phyloP scores from a whole-genome alignment of 2,797 vertebrate genomes.

The Tolypeutes matacus region DNA sequence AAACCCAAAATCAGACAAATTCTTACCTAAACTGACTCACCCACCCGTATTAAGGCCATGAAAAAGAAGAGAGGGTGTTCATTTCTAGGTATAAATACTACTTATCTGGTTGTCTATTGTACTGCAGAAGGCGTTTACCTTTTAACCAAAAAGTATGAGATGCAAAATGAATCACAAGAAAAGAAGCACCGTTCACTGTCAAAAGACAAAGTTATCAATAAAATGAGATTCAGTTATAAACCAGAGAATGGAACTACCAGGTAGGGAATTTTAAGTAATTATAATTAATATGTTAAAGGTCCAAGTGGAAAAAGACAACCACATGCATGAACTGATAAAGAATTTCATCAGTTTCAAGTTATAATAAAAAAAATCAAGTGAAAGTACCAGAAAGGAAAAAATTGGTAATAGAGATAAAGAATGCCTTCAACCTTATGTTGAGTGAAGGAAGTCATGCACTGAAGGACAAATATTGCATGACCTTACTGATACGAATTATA shows the following conservation, averaged over 20 bases:
- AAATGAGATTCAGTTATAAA: background rate
- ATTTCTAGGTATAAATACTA: background rate
- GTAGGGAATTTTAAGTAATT: background rate
- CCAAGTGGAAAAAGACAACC: background rate
- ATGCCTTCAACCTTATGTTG: background rate
- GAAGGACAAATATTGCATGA: too few species aligned
- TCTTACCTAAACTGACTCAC: background rate
- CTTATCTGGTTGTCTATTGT: background rate
- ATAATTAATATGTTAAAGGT: background rate
- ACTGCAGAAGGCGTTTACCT: background rate
- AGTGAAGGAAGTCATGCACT: too few species aligned
- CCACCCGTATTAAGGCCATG: background rate
- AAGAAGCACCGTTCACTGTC: background rate
- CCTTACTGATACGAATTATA: too few species aligned
- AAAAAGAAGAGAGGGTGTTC: background rate
- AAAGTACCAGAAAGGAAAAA: background rate
- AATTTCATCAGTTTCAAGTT: background rate
- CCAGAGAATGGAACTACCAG: background rate
- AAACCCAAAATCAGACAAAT: too few species aligned
- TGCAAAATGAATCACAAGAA: background rate
- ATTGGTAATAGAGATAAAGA: background rate
- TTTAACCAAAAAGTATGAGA: background rate
- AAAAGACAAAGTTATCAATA: background rate
- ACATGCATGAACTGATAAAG: background rate
- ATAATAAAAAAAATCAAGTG: background rate